Base-by-base conservation (phyloP, 2,888 invertebrate genomes). In the Neuroscelio doddi region DNA sequence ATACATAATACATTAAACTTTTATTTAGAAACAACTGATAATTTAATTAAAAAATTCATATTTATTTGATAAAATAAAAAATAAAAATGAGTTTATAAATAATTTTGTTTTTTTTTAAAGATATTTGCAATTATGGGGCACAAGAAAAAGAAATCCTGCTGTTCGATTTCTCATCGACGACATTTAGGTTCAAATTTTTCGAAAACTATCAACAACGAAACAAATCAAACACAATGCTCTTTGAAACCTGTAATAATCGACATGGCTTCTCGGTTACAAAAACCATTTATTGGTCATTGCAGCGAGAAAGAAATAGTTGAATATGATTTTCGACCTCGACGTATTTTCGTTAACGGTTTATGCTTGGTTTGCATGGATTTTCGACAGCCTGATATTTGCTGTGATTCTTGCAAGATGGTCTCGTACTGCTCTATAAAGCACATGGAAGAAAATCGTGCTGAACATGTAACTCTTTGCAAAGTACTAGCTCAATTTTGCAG, bases 401-500 rank as follows among this genome's bases (percentile, higher is more conserved):
- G 88, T 58, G 80, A 81, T 26, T 77, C 85, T 42, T 92, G 92
- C 68, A 86, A 87, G 57, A 85, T 92, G 84, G 83, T 90, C 9
- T 88, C 87, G 52, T 92, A 92, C 73, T 92, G 92, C 76, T 87
- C 86, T 8, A 76, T 81, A 10, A 86, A 87, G 9, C 92, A 92
- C 72, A 88, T 88, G 76, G 87, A 87, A 44, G 86, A 88, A 29
- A 90, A 90, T 73, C 87, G 86, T 82, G 69, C 81, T 0, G 81
- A 85, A 30, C 92, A 92, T 76, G 87, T 87, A 49, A 86, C 86
- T 0, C 75, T 92, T 1, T 92, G 92, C 74, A 86, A 86, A 34
- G 87, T 88, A 21, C 83, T 92, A 15, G 87, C 87, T 26, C 88
- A 89, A 32, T 85, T 90, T 42, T 87, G 87, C 32, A 86, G 87